phyloP scores from a whole-genome alignment of 2,888 invertebrate genomes.

The Acronicta leporina region DNA sequence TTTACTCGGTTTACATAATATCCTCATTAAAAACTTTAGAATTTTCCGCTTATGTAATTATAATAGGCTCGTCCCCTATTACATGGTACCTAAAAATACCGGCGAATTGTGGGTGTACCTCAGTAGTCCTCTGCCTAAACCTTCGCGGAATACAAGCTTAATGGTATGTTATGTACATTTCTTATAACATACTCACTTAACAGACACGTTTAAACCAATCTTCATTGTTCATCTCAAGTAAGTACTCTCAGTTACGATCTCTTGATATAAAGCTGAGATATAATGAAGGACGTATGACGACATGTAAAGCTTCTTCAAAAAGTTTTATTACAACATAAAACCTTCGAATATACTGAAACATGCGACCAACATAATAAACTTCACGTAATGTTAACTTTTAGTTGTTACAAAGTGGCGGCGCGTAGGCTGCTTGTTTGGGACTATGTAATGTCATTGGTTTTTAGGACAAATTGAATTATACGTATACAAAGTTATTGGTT shows the following conservation, averaged over 20 bases:
- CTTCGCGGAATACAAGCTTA: too few species aligned
- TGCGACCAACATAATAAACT: slow-evolving; percentile 26
- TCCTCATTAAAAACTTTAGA: too few species aligned
- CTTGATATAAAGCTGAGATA: slow-evolving; percentile 30
- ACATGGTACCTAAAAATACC: too few species aligned
- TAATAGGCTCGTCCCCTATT: too few species aligned
- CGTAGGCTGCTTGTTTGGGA: slow-evolving; percentile 2
- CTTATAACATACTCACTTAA: background rate
- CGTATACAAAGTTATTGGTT: slow-evolving; percentile 1
- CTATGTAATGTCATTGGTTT: slow-evolving; percentile 5
- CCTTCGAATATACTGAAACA: slow-evolving; percentile 2
- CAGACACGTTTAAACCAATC: background rate
- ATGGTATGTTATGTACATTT: too few species aligned
- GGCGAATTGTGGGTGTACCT: too few species aligned
- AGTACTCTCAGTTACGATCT: background rate
- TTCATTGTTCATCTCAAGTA: background rate
- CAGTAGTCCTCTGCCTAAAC: too few species aligned
- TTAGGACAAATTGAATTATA: slow-evolving; percentile 4
- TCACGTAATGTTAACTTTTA: slow-evolving; percentile 8
- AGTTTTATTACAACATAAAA: slow-evolving; percentile 31
- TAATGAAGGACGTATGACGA: slow-evolving; percentile 42
- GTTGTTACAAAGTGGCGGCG: slow-evolving; percentile 26
- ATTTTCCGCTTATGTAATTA: too few species aligned
- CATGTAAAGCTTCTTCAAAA: slow-evolving; percentile 11
- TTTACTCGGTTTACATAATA: too few species aligned